A percentile compares a stretch with the other conserved stretches of the same genome.
phyloP scores from a whole-genome alignment of 2,113 vertebrate genomes.

The Elaphurus davidianus region DNA sequence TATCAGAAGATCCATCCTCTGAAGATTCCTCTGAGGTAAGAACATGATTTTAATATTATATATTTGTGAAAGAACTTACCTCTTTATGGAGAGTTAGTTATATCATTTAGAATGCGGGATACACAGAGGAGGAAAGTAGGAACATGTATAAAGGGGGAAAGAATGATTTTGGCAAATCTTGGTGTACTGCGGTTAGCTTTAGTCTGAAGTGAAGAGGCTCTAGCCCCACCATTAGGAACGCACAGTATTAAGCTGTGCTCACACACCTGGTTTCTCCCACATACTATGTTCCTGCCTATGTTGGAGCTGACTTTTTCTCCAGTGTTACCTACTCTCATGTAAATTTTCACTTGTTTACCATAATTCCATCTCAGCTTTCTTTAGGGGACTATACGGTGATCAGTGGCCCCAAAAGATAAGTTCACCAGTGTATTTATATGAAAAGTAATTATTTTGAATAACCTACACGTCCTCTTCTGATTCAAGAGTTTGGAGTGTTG shows the following conservation, averaged over 20 bases:
- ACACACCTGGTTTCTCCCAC: neutral
- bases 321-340: neutral
- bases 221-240: neutral
- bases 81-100: neutral
- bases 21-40: neutral
- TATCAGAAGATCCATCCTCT: neutral
- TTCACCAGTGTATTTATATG: neutral
- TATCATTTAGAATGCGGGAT: neutral
- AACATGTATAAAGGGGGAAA: neutral
- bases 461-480: neutral
- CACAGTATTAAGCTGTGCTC: neutral
- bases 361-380: neutral
- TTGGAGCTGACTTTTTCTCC: neutral
- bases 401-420: neutral
- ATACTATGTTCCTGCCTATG: neutral
- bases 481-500: neutral
- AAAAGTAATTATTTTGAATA: slow-evolving; percentile 17
- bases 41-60: neutral
- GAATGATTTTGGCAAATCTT: neutral
- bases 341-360: slow-evolving; percentile 17
- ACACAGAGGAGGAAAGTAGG: neutral
- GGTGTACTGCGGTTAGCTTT: neutral
- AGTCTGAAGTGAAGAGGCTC: neutral
- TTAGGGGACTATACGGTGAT: neutral
- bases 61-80: neutral